Percentiles rank a stretch among this genome's conserved stretches.
Conservation (phyloP, 2,113 vertebrate species). For the Manacus vitellinus region DNA sequence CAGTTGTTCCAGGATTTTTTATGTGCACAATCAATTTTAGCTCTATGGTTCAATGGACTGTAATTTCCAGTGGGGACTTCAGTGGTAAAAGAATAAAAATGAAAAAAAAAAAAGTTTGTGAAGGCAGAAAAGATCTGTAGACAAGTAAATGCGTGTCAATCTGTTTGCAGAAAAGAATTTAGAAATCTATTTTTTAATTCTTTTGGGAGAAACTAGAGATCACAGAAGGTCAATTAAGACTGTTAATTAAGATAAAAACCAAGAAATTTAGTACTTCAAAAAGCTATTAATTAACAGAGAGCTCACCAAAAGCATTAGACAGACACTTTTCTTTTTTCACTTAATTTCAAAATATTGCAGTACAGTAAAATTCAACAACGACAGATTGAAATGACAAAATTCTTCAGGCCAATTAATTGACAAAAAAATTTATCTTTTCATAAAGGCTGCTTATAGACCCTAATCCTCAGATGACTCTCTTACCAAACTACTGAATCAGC, state of each 20-base stretch:
- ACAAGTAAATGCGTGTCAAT: neutral
- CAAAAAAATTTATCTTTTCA: neutral
- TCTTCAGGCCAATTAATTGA: constrained; percentile 22
- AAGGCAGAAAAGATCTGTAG: neutral
- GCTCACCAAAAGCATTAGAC: constrained; percentile 1
- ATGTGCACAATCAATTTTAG: constrained; percentile 9
- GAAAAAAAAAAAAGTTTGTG: neutral
- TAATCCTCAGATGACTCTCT: constrained; percentile 2
- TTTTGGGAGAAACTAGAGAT: constrained; percentile 8
- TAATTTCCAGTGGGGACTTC: constrained; percentile 5
- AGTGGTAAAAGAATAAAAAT: neutral
- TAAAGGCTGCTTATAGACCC: neutral
- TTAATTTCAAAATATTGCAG: constrained; percentile 24
- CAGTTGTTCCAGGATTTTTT: neutral
- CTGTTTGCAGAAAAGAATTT: neutral
- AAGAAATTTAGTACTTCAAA: neutral
- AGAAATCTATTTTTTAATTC: neutral
- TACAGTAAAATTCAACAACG: constrained; percentile 11
- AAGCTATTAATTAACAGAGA: constrained; percentile 7
- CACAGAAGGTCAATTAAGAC: constrained; percentile 37
- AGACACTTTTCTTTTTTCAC: neutral
- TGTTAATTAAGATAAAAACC: constrained; percentile 36
- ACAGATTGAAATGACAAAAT: constrained; percentile 19
- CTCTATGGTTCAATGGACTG: neutral
- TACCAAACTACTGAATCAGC: neutral